Evolutionary conservation across 35 echinoderm and acorn worm species (phyloP).

Genomic region (Apostichopus californicus): DNA sequence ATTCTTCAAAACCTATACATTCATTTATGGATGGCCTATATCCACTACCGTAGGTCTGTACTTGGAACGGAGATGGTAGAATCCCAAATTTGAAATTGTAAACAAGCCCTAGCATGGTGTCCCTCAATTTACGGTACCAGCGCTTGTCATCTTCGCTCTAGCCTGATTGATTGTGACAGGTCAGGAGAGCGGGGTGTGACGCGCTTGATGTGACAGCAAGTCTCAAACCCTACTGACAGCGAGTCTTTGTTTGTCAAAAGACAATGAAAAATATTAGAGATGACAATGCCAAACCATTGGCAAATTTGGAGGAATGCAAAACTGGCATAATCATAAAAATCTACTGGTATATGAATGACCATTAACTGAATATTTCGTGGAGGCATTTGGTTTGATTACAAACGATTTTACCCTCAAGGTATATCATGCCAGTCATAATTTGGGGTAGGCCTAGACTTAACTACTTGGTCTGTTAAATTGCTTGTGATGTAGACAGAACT

Average conservation of each 20-base stretch:
- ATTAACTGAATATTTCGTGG: neutral
- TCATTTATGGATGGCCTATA: neutral
- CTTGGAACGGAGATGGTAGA: neutral
- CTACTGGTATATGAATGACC: neutral
- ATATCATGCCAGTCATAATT: neutral
- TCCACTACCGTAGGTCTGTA: neutral
- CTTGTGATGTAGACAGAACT: neutral
- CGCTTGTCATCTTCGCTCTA: neutral
- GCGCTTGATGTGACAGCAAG: conserved; percentile 10
- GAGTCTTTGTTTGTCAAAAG: conserved; percentile 32
- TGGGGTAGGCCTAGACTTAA: neutral
- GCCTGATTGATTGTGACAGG: conserved; percentile 16
- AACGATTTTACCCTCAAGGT: neutral
- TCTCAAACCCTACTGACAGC: conserved; percentile 21
- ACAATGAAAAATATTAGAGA: conserved; percentile 39
- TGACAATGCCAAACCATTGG: conserved; percentile 18
- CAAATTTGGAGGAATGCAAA: conserved; percentile 8
- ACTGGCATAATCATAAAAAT: neutral
- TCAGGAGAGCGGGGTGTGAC: conserved; percentile 21
- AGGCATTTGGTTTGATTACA: conserved; percentile 7
- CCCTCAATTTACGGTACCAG: conserved; percentile 18
- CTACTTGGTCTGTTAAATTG: neutral
- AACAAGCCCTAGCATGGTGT: conserved; percentile 52
- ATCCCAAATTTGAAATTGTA: conserved; percentile 53
- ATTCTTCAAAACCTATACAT: too few species aligned